phyloP scores from a whole-genome alignment of 2,113 vertebrate species.

The Cygnus atratus region DNA sequence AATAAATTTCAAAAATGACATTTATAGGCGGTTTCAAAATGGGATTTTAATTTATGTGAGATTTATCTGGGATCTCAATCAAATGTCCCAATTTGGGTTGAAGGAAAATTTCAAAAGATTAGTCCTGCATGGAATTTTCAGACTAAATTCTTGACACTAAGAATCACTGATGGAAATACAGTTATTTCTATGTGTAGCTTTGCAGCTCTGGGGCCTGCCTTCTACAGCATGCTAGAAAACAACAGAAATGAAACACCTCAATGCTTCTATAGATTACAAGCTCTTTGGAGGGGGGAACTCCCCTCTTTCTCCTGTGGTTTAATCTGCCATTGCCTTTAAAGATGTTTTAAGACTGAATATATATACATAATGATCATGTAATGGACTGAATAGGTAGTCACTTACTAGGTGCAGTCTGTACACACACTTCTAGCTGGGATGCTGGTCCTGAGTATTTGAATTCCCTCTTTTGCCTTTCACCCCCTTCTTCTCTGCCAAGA shows the following conservation, averaged over 20 bases:
- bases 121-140: background rate
- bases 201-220: background rate
- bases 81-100: background rate
- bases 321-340: background rate
- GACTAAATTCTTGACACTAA: background rate
- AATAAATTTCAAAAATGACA: background rate
- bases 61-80: background rate
- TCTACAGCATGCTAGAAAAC: background rate
- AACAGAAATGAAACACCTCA: background rate
- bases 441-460: background rate
- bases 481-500: constrained; percentile 3
- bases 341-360: background rate
- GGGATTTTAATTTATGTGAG: background rate
- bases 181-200: background rate
- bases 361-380: background rate
- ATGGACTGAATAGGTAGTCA: background rate
- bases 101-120: background rate
- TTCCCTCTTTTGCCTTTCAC: constrained; percentile 17
- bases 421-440: background rate
- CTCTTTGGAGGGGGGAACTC: background rate
- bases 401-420: background rate
- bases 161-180: background rate
- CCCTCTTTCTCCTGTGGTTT: background rate
- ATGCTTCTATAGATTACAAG: background rate
- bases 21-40: background rate